These are phyloP conservation scores for Tachuris rubrigastra DNA, from an alignment of 2,113 vertebrate species.

Conservation along the genomic window DNA sequence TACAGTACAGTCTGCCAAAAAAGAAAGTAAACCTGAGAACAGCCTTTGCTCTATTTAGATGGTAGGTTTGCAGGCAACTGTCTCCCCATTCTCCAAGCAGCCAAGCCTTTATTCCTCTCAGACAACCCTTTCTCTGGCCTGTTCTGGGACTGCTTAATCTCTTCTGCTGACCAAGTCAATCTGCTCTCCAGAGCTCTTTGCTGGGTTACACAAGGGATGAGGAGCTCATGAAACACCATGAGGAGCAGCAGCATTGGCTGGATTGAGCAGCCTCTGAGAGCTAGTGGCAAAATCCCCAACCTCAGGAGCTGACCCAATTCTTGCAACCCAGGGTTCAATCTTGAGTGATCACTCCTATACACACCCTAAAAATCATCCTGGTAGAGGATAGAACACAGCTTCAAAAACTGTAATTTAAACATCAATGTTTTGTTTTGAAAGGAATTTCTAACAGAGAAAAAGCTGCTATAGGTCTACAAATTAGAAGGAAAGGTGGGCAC, in stretches of 20 bases:
- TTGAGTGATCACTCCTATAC: neutral
- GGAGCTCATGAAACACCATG: rapidly evolving
- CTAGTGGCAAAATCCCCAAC: neutral
- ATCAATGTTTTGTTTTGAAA: neutral
- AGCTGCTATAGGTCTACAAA: neutral
- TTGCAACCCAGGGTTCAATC: no score
- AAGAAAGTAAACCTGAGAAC: neutral
- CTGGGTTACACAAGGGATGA: neutral
- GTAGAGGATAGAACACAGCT: neutral
- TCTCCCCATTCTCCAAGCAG: neutral
- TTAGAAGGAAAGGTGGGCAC: neutral
- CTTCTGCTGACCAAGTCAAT: neutral
- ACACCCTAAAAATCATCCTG: neutral
- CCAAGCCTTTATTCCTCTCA: neutral
- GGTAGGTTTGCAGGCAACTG: neutral
- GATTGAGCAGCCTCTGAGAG: neutral
- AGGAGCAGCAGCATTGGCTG: neutral
- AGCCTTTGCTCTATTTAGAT: neutral
- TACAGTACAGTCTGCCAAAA: neutral
- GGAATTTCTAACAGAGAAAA: neutral
- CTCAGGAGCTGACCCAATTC: neutral
- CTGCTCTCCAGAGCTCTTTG: rapidly evolving
- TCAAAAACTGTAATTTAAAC: neutral
- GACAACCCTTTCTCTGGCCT: neutral
- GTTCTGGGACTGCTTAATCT: neutral